Conservation (phyloP, 2,113 vertebrate species). For the Fukomys damarensis region DNA sequence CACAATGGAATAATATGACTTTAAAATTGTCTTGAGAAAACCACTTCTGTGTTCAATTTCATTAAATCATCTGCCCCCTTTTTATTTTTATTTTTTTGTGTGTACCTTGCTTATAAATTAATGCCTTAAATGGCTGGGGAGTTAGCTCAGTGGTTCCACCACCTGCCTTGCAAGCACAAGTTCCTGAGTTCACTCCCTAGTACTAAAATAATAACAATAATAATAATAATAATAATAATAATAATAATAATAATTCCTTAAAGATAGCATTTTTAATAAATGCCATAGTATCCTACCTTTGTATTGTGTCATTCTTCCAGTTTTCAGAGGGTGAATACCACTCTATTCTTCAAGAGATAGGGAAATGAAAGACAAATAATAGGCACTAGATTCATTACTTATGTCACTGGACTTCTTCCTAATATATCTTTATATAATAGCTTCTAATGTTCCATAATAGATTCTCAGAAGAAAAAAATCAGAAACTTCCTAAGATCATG, state of each 20-base stretch:
- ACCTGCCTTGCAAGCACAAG: too few species aligned
- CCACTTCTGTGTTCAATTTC: not conserved
- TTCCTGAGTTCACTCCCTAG: too few species aligned
- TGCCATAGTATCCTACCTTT: not conserved
- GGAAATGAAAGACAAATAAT: not conserved
- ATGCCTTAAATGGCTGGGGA: not conserved
- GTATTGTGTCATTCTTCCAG: not conserved
- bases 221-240: too few species aligned
- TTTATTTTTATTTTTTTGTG: not conserved
- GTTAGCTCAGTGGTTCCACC: too few species aligned
- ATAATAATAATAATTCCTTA: not conserved
- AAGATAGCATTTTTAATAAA: not conserved
- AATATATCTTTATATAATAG: not conserved
- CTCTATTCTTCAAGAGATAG: not conserved
- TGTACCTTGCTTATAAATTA: not conserved
- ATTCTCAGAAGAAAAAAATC: not conserved
- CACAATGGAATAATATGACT: not conserved
- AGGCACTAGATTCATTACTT: not conserved
- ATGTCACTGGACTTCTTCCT: not conserved
- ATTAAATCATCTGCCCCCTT: not conserved
- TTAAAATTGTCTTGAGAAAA: not conserved
- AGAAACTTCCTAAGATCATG: not conserved
- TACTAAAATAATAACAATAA: too few species aligned
- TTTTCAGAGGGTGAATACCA: not conserved
- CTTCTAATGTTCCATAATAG: not conserved